Evolutionary conservation across 2,888 invertebrate species (phyloP).

Genomic region (Thymelicus sylvestris): DNA sequence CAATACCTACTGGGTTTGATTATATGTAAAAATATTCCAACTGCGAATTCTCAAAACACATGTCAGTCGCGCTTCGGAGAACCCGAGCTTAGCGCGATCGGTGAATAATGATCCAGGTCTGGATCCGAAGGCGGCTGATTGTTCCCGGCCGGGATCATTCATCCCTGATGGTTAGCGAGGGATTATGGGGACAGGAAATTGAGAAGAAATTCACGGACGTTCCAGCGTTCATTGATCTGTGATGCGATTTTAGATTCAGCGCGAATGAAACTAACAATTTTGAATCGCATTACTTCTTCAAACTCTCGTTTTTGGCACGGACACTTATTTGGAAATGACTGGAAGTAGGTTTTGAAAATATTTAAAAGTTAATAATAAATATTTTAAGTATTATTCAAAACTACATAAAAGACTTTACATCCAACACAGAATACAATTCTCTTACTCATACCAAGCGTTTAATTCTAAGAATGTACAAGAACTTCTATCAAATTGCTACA

Average conservation of each 20-base stretch:
- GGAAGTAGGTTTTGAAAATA: too few species aligned
- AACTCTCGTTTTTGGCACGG: too few species aligned
- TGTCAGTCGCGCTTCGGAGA: constrained; percentile 20
- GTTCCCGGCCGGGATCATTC: constrained; percentile 33
- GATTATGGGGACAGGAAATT: background rate
- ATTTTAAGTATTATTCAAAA: too few species aligned
- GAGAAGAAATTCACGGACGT: constrained; percentile 7
- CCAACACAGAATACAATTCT: too few species aligned
- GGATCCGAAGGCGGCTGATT: constrained; percentile 37
- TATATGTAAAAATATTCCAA: constrained; percentile 31
- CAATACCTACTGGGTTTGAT: background rate
- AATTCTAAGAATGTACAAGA: too few species aligned
- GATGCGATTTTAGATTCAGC: background rate
- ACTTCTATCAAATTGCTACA: too few species aligned
- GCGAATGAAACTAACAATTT: too few species aligned
- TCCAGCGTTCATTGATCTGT: background rate
- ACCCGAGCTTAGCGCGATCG: constrained; percentile 39
- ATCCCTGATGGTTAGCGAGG: background rate
- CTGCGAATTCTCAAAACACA: constrained; percentile 32
- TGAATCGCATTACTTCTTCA: too few species aligned
- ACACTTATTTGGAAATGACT: too few species aligned
- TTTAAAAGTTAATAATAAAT: too few species aligned
- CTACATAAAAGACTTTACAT: too few species aligned
- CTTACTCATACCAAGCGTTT: too few species aligned
- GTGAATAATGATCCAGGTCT: constrained; percentile 42